Base-by-base conservation (phyloP, 2,113 vertebrate genomes). In the Hepsetus odoe region DNA sequence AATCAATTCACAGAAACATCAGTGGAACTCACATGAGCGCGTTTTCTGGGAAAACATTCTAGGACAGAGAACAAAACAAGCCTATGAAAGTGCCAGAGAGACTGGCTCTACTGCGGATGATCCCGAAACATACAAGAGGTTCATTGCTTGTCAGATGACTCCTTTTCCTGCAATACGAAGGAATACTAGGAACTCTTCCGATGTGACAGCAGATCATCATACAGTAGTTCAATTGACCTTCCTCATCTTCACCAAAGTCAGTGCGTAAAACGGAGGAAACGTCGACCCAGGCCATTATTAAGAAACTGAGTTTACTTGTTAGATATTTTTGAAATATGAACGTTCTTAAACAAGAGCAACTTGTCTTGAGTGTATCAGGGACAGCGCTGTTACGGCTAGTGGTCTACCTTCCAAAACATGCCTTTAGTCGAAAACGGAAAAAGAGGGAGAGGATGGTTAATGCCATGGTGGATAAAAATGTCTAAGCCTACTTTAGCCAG, bases 81-180 rank as follows among this genome's bases (percentile, higher is more conserved):
- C 61, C 42, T 70, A 59, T 70, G 28, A 59, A 20, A 61, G n/a
- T 20, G 38, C 24, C 66, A 26, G 51, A 55, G 6, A 55, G 51
- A 55, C 20, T 55, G 12, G 51, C 11, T 55, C 51, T 22, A 55
- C 24, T 55, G 51, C 51, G 20, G 24, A 22, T 22, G n/a, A 24
- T 55, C 51, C 51, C 9, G 51, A 55, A 55, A 24, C 51, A 59
- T 8, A 69, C 24, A 68, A 18, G n/a, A 71, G 40, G n/a, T 35
- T 78, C 30, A 61, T 61, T 20, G 61, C 40, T 24, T 26, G 40
- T 78, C 76, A 78, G 67, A 35, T 78, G 76, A 78, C 67, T 59
- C 12, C 51, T 20, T 55, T 55, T 55, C 51, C 51, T 55, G 13
- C 35, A 44, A 61, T 35, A 62, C 62, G 42, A 78, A 78, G 42